phyloP scores from a whole-genome alignment of 2,797 vertebrate species.

The Trematomus bernacchii region DNA sequence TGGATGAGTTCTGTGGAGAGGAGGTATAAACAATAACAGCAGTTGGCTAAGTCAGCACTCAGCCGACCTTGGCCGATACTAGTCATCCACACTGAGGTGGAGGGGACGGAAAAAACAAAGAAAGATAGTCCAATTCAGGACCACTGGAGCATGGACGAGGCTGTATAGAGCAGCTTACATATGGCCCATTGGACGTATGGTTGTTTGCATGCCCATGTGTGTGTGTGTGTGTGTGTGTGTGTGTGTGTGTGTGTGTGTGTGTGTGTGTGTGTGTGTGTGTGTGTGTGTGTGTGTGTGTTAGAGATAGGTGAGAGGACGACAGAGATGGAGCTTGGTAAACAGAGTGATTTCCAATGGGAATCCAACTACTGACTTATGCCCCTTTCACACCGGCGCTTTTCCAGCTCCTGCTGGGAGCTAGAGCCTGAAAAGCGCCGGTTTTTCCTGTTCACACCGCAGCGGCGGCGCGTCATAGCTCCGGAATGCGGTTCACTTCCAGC shows the following conservation, averaged over 20 bases:
- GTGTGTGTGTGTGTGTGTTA: not conserved
- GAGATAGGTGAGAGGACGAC: not conserved
- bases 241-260: no score
- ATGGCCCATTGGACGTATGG: constrained; percentile 45
- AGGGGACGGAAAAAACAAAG: constrained; percentile 40
- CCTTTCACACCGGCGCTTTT: no score
- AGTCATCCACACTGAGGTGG: constrained; percentile 42
- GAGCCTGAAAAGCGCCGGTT: no score
- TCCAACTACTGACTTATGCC: not conserved
- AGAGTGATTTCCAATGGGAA: not conserved
- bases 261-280: constrained; percentile 1
- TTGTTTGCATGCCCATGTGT: constrained; percentile 26
- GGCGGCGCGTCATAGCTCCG: no score
- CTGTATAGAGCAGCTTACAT: constrained; percentile 35
- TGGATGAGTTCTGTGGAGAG: constrained; percentile 27
- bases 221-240: not conserved
- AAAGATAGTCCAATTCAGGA: constrained; percentile 40
- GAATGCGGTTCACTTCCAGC: no score
- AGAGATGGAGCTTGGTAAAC: constrained; percentile 1
- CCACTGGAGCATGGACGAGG: constrained; percentile 41
- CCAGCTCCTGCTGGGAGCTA: no score
- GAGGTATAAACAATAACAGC: constrained; percentile 66
- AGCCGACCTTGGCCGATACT: constrained; percentile 58
- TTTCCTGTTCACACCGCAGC: no score
- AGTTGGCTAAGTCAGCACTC: constrained; percentile 61